Base-by-base conservation (phyloP, 30 jellyfish, hydroid and myxozoan genomes). In the Aurelia sp. region DNA sequence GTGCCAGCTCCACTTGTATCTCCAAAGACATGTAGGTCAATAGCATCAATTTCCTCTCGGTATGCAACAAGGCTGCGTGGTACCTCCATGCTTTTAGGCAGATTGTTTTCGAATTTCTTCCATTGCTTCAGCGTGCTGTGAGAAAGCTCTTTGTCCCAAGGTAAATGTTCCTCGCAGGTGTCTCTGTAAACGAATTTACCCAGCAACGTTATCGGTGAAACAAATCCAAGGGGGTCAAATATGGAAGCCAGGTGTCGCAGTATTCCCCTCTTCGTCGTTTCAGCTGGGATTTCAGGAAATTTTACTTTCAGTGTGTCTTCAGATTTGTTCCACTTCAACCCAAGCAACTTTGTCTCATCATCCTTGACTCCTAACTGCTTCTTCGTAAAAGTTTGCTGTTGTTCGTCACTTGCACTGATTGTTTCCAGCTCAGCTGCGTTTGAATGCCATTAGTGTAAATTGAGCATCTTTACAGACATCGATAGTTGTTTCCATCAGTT, bases 381-480 rank as follows among this genome's bases (percentile, higher is more conserved):
- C 33, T 27, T 27, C 2, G 33, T 2, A 27, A 27, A 96, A 48
- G 5, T 58, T 19, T 85, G 17, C 70, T 52, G 79, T 15, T 71
- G 80, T 10, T 21, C 33, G 9, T 13, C 69, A 3, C 8, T 48
- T 24, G 4, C 13, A 17, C 31, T 6, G 8, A 60, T 69, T 1
- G 58, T 72, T 76, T 90, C 81, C 2, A 90, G 19, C 41, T 61
- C 18, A 4, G 33, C 15, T 21, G 12, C 78, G 57, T 90, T 90
- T 20, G 96, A 84, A 61, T 90, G 96, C 92, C 96, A 82, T 65
- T 82, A 83, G 92, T 90, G 33, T 58, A 57, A 89, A 64, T 20
- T 89, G 89, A 16, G 78, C 97, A 17, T 65, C 88, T 24, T 68
- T 59, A 77, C 73, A 84, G 17, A 86, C 24, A 11, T 63, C 67